phyloP scores from a whole-genome alignment of 2,888 invertebrate species.

The Petrolisthes cinctipes region DNA sequence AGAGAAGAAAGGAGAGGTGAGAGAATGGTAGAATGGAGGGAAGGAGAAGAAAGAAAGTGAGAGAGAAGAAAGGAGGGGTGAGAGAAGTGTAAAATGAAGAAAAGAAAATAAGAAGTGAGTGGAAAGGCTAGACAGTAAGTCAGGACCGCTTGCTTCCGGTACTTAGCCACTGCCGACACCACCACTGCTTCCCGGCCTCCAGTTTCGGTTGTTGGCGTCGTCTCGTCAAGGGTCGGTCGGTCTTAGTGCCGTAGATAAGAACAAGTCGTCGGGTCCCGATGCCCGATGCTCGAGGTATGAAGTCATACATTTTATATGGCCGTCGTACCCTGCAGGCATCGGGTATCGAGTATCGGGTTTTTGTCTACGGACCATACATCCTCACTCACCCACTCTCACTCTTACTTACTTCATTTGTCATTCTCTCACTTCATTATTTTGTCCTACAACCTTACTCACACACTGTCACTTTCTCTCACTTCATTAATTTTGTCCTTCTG shows the following conservation, averaged over 20 bases:
- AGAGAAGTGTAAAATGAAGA: not conserved
- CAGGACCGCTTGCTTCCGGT: too few relatives aligned
- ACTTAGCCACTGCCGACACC: too few relatives aligned
- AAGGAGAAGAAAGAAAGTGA: not conserved
- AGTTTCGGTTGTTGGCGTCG: too few relatives aligned
- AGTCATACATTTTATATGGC: too few relatives aligned
- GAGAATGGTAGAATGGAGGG: not conserved
- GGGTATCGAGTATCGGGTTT: too few relatives aligned
- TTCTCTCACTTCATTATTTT: not conserved
- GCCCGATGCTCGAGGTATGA: too few relatives aligned
- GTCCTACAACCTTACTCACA: not conserved
- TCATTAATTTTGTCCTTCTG: not conserved
- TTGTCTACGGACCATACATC: too few relatives aligned
- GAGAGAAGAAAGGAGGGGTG: not conserved
- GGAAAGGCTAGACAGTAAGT: not conserved
- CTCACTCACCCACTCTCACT: not conserved
- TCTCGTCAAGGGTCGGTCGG: too few relatives aligned
- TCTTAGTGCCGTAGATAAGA: too few relatives aligned
- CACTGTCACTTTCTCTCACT: not conserved
- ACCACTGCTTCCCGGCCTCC: too few relatives aligned
- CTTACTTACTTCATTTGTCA: not conserved
- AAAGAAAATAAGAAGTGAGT: not conserved
- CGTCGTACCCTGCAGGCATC: too few relatives aligned
- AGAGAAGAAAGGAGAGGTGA: not conserved
- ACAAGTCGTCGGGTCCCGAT: too few relatives aligned